Conservation (phyloP, 1,140 invertebrate species). For the Caenorhabditis remanei region DNA sequence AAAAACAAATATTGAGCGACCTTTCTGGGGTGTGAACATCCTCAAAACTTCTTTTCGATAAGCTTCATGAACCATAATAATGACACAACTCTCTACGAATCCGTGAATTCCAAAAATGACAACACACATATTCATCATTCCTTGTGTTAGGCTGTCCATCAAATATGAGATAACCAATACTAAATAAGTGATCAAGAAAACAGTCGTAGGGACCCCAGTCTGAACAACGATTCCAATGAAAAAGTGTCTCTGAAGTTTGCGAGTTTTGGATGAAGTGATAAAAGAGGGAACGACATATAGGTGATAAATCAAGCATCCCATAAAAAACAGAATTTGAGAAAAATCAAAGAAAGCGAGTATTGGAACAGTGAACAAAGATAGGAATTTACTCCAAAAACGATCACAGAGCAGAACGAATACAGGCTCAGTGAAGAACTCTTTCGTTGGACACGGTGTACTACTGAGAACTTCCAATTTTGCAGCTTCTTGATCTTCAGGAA, state of each 20-base stretch:
- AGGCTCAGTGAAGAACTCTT: neutral
- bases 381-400: neutral
- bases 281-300: neutral
- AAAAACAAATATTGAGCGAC: too few species aligned
- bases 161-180: neutral
- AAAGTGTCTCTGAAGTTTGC: neutral
- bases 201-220: neutral
- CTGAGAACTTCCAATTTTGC: neutral
- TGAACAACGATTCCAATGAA: neutral
- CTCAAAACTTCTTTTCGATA: neutral
- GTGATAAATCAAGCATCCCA: neutral
- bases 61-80: neutral
- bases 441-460: neutral
- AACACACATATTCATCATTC: neutral
- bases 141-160: neutral
- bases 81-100: neutral
- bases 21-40: neutral
- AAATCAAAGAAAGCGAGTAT: neutral
- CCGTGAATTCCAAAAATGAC: neutral
- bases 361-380: neutral
- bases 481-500: neutral
- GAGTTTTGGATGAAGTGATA: neutral
- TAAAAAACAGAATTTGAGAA: neutral
- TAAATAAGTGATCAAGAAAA: neutral
- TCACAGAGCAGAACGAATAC: neutral